phyloP scores from a whole-genome alignment of 1,140 invertebrate genomes.

The Halyomorpha halys region DNA sequence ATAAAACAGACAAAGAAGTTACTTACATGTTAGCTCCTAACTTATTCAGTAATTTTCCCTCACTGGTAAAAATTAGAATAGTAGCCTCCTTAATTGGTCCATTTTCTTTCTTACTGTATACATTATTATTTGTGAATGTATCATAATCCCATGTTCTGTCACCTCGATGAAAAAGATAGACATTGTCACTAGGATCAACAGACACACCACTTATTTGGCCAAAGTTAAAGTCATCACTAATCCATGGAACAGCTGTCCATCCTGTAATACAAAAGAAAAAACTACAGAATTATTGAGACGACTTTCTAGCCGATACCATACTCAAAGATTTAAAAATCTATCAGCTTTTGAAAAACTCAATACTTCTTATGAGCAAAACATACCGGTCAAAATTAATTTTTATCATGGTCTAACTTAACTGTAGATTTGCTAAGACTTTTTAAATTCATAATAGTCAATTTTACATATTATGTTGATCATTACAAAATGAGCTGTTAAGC shows the following conservation, averaged over 20 bases:
- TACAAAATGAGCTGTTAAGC: too few species aligned
- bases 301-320: neutral
- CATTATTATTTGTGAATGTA: conserved; percentile 53
- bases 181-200: conserved; percentile 56
- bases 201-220: conserved; percentile 74
- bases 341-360: too few species aligned
- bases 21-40: conserved; percentile 73
- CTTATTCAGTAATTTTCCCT: conserved; percentile 56
- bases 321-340: too few species aligned
- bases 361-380: too few species aligned
- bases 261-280: conserved; percentile 32
- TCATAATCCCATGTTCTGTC: conserved; percentile 54
- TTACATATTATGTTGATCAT: too few species aligned
- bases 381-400: too few species aligned
- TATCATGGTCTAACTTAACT: too few species aligned
- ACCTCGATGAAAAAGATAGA: conserved; percentile 77
- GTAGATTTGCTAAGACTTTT: too few species aligned
- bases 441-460: too few species aligned
- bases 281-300: neutral
- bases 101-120: conserved; percentile 41
- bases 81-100: conserved; percentile 63
- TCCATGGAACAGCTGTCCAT: conserved; percentile 43
- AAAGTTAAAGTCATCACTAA: conserved; percentile 40
- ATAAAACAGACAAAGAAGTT: neutral
- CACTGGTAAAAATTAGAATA: conserved; percentile 60